Conservation (phyloP, 2,113 vertebrate genomes). For the Laticauda laticaudata region DNA sequence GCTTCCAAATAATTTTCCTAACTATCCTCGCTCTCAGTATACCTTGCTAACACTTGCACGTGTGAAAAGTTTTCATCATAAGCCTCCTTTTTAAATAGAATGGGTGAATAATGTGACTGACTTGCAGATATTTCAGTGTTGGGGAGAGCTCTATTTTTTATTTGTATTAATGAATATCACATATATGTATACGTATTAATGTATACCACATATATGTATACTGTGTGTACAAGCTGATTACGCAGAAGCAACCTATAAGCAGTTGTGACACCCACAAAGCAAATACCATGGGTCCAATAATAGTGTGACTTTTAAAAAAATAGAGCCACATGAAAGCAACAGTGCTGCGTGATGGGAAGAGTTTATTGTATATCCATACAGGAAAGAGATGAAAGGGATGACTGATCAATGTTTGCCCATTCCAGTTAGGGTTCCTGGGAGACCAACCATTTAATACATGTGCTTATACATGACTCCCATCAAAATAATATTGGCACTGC, state of each 20-base stretch:
- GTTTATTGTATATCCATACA: not conserved
- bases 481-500: conserved; percentile 33
- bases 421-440: conserved; percentile 16
- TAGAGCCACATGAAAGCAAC: conserved; percentile 36
- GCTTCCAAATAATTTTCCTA: not conserved
- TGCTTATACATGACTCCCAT: not conserved
- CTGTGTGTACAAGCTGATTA: conserved; percentile 32
- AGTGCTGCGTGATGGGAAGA: conserved; percentile 27
- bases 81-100: not conserved
- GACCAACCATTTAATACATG: not conserved
- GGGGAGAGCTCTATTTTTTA: not conserved
- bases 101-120: conserved; percentile 15
- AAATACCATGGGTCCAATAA: not conserved
- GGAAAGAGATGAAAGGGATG: conserved; percentile 20
- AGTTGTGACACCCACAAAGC: conserved; percentile 39
- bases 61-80: conserved; percentile 17
- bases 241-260: conserved; percentile 39
- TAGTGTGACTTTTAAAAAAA: conserved; percentile 7
- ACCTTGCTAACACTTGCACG: conserved; percentile 5
- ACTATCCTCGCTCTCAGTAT: not conserved
- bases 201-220: conserved; percentile 26
- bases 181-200: conserved; percentile 39
- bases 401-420: conserved; percentile 29
- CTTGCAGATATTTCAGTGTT: conserved; percentile 17
- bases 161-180: conserved; percentile 21